Evolutionary conservation across 2,113 vertebrate species (phyloP).

Genomic region (Pyrgilauda ruficollis): DNA sequence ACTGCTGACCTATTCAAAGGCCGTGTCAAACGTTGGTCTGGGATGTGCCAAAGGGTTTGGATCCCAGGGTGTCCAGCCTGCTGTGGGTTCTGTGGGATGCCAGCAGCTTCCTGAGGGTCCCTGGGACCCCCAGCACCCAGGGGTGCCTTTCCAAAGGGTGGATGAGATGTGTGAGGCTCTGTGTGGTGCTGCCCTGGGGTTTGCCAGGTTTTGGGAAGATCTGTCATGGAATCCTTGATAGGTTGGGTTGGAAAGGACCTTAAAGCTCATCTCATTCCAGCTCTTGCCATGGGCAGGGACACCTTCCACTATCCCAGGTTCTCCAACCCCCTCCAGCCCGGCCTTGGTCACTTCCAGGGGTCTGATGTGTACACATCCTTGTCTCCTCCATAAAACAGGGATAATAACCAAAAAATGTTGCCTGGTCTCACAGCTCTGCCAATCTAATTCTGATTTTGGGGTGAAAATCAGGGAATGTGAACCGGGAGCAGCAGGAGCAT

Average conservation of each 20-base stretch:
- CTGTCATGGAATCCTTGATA: neutral
- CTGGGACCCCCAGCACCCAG: neutral
- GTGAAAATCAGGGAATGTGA: neutral
- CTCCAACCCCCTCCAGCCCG: neutral
- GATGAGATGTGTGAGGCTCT: neutral
- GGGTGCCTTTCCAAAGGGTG: neutral
- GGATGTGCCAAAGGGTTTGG: neutral
- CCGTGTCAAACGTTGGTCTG: neutral
- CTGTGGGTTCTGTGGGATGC: neutral
- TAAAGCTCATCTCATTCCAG: neutral
- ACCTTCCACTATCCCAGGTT: accelerated
- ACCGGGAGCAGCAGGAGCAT: neutral
- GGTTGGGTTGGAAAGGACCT: neutral
- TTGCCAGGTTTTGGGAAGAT: neutral
- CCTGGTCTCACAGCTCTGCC: neutral
- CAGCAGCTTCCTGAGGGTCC: accelerated
- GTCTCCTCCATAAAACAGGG: neutral
- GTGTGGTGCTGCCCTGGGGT: neutral
- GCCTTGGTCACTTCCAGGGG: no score
- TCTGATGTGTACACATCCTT: neutral
- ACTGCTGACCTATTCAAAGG: neutral
- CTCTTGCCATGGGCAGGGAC: neutral
- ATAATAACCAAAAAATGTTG: accelerated
- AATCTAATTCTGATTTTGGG: neutral
- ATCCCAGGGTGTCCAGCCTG: accelerated